Percentiles rank a stretch among this genome's conserved stretches.
Evolutionary conservation across 2,888 invertebrate genomes (phyloP).

Genomic region (Rhaphigaster nebulosa): DNA sequence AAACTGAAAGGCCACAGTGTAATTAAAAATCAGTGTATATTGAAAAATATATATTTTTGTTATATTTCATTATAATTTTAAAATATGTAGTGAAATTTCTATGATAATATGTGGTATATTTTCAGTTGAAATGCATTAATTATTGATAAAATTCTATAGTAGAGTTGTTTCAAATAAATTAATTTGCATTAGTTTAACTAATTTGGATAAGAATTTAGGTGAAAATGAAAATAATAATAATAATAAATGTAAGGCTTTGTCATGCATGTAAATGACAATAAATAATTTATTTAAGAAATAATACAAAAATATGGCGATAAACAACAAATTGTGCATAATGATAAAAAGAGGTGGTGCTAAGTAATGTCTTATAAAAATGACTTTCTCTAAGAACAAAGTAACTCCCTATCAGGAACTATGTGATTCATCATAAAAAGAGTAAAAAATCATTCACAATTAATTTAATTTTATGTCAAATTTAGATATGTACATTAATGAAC

Average conservation of each 20-base stretch:
- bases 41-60: neutral
- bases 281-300: constrained; percentile 1
- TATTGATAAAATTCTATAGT: neutral
- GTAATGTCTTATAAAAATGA: neutral
- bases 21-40: neutral
- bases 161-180: neutral
- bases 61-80: neutral
- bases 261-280: constrained; percentile 49
- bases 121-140: neutral
- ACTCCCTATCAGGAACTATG: neutral
- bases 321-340: constrained; percentile 8
- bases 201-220: neutral
- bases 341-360: constrained; percentile 24
- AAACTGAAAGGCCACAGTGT: constrained; percentile 16
- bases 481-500: constrained; percentile 16
- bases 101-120: neutral
- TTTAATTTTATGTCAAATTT: constrained; percentile 17
- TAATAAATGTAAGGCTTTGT: constrained; percentile 37
- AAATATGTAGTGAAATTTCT: neutral
- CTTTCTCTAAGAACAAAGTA: neutral
- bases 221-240: neutral
- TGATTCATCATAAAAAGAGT: neutral
- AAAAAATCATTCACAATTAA: neutral
- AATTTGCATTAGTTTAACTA: neutral
- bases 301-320: constrained; percentile 13